A percentile compares a stretch with the other conserved stretches of the same genome.
Evolutionary conservation across 2,888 invertebrate genomes (phyloP).

Genomic region (Agapostemon virescens): DNA sequence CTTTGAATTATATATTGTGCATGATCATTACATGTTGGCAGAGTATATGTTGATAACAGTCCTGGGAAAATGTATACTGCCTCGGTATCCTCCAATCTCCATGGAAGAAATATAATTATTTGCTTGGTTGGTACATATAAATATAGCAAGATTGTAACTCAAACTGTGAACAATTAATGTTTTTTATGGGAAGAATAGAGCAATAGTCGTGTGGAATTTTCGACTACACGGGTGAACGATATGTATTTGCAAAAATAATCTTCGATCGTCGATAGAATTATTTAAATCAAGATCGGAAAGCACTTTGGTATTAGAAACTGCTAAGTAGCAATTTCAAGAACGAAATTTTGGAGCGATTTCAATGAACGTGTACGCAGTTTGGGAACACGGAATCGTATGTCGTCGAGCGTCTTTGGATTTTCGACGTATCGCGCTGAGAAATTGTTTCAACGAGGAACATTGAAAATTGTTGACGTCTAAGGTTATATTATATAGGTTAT

Average conservation of each 20-base stretch:
- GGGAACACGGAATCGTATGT: not conserved
- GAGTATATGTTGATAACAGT: not conserved
- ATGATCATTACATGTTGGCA: not conserved
- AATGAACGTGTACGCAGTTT: not conserved
- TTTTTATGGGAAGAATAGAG: not conserved
- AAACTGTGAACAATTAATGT: not conserved
- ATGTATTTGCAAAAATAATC: not conserved
- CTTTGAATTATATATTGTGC: not conserved
- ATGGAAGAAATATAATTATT: not conserved
- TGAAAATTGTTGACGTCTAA: slow-evolving; percentile 71
- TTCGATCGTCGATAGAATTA: not conserved
- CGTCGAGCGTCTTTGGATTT: not conserved
- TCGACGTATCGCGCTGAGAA: not conserved
- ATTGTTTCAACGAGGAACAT: slow-evolving; percentile 34
- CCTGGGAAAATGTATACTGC: not conserved
- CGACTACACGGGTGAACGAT: not conserved
- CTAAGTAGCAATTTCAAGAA: slow-evolving; percentile 6
- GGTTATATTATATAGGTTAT: slow-evolving; percentile 78
- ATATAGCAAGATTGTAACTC: slow-evolving; percentile 11
- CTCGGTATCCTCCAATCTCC: not conserved
- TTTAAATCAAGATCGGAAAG: slow-evolving; percentile 18
- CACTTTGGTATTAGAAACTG: slow-evolving; percentile 18
- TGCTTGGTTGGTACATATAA: not conserved
- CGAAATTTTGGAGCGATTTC: slow-evolving; percentile 2
- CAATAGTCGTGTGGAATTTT: not conserved